phyloP scores from a whole-genome alignment of 2,888 invertebrate species.

The Metellina segmentata region DNA sequence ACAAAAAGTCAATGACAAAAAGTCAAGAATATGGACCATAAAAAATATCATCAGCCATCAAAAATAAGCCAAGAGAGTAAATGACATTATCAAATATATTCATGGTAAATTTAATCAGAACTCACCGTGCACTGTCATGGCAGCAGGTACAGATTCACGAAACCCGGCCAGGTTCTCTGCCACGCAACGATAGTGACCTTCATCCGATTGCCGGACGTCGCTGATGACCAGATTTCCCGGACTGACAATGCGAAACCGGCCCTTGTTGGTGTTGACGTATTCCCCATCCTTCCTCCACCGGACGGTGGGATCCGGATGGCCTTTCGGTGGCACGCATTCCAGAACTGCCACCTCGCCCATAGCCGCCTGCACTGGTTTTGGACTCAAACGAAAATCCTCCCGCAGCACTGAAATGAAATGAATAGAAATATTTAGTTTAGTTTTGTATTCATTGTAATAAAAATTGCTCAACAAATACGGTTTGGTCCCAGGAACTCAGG shows the following conservation, averaged over 20 bases:
- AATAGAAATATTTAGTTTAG: background rate
- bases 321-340: constrained; percentile 93
- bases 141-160: constrained; percentile 90
- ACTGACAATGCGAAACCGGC: constrained; percentile 88
- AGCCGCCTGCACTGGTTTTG: constrained; percentile 90
- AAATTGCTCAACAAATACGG: no score
- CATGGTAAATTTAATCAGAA: background rate
- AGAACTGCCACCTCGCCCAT: constrained; percentile 91
- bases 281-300: constrained; percentile 94
- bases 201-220: constrained; percentile 93
- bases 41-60: no score
- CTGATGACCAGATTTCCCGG: constrained; percentile 94
- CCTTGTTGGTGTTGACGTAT: constrained; percentile 80
- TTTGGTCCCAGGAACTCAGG: no score
- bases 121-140: constrained; percentile 91
- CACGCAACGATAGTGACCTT: constrained; percentile 94
- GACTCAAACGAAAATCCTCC: constrained; percentile 93
- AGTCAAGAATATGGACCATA: no score
- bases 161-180: constrained; percentile 95
- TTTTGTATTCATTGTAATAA: background rate
- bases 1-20: no score
- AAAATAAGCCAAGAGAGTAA: background rate
- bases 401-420: constrained; percentile 86
- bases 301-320: constrained; percentile 93
- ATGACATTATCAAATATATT: background rate